Percentiles rank a stretch among this genome's conserved stretches.
phyloP scores from a whole-genome alignment of 2,113 vertebrate genomes.

The Pachyramphus minor region DNA sequence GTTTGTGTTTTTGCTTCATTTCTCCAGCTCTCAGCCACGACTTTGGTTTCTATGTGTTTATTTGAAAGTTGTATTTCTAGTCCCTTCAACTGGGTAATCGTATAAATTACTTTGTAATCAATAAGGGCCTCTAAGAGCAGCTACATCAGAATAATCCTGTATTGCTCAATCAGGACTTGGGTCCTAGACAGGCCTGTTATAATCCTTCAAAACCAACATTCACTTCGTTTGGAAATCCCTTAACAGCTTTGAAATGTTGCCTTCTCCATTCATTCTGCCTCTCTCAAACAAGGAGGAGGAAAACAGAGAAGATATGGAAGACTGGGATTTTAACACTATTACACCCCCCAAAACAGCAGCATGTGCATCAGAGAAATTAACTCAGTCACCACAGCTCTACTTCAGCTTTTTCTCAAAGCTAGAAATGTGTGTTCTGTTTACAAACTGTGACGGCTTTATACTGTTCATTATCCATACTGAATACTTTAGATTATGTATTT shows the following conservation, averaged over 20 bases:
- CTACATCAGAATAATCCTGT: background rate
- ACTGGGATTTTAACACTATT: background rate
- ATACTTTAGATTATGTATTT: background rate
- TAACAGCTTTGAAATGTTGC: accelerated
- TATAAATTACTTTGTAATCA: background rate
- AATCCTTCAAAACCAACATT: background rate
- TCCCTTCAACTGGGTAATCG: background rate
- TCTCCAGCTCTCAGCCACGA: background rate
- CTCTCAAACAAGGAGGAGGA: background rate
- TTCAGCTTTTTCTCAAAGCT: background rate
- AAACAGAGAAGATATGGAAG: background rate
- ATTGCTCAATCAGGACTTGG: background rate
- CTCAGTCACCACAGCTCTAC: background rate
- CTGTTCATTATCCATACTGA: background rate
- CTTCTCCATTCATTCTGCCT: background rate
- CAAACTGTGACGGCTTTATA: background rate
- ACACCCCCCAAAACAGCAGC: background rate
- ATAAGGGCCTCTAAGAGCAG: background rate
- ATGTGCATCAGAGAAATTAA: background rate
- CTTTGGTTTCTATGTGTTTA: background rate
- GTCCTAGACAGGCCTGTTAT: accelerated
- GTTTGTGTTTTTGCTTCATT: background rate
- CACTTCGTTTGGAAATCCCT: background rate
- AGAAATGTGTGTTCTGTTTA: background rate
- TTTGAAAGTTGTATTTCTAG: background rate